A percentile compares a stretch with the other conserved stretches of the same genome.
Conservation (phyloP, 1,140 invertebrate species). For the Drosophila bifasciata region DNA sequence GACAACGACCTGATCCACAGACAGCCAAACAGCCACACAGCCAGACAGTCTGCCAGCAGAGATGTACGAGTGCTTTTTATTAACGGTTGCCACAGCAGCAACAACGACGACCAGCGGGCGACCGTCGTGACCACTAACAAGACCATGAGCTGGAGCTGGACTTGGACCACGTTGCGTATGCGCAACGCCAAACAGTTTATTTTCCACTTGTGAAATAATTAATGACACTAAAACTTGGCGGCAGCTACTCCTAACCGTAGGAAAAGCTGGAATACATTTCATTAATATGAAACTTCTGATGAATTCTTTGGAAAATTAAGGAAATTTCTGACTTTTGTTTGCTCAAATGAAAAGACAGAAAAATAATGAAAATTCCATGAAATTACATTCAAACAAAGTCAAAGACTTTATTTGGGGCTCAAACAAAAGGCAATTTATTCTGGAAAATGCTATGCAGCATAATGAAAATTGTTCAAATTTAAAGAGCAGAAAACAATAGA, state of each 20-base stretch:
- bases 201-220: constrained; percentile 40
- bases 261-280: constrained; percentile 15
- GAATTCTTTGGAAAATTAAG: neutral
- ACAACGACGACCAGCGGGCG: constrained; percentile 21
- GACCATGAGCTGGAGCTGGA: neutral
- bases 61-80: constrained; percentile 54
- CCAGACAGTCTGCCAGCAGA: constrained; percentile 22
- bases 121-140: constrained; percentile 42
- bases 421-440: too few relatives aligned
- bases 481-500: neutral
- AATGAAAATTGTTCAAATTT: too few relatives aligned
- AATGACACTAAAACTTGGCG: constrained; percentile 32
- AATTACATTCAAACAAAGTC: too few relatives aligned
- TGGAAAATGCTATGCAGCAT: too few relatives aligned
- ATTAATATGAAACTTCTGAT: constrained; percentile 4
- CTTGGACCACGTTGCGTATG: constrained; percentile 43
- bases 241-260: constrained; percentile 1
- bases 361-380: too few relatives aligned
- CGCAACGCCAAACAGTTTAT: constrained; percentile 44
- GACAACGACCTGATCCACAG: constrained; percentile 40
- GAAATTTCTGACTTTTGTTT: too few relatives aligned
- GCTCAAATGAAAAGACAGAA: too few relatives aligned
- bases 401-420: too few relatives aligned
- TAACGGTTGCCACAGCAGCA: constrained; percentile 63
- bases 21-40: constrained; percentile 22